Conservation (phyloP, 2,797 vertebrate genomes). For the Loris lydekkerianus region DNA sequence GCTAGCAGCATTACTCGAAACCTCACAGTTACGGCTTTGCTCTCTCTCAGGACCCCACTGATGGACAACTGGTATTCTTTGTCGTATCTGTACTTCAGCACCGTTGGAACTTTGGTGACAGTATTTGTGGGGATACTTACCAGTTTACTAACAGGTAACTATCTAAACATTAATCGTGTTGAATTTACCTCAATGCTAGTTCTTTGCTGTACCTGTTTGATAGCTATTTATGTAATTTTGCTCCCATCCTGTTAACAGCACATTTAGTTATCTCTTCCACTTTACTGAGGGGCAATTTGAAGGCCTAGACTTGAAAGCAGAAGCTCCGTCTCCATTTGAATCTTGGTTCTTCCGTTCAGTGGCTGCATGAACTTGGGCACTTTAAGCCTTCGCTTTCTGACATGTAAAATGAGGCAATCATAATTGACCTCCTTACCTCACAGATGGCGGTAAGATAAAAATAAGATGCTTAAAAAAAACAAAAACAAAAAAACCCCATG, state of each 20-base stretch:
- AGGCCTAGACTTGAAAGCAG: background rate
- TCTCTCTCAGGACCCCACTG: conserved; percentile 89
- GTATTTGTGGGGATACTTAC: conserved; percentile 91
- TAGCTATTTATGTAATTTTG: background rate
- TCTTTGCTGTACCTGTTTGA: conserved; percentile 27
- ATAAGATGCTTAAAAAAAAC: background rate
- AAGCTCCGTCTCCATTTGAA: background rate
- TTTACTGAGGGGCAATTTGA: conserved; percentile 40
- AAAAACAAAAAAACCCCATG: background rate
- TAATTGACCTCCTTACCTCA: background rate
- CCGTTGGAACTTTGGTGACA: conserved; percentile 92
- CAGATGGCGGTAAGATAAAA: background rate
- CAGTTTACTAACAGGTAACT: conserved; percentile 94
- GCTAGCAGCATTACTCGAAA: background rate
- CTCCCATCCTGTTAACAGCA: background rate
- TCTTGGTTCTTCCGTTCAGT: background rate
- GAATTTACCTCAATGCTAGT: background rate
- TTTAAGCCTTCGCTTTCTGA: background rate
- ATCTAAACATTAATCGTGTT: background rate
- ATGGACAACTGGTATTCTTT: conserved; percentile 95
- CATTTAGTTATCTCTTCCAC: conserved; percentile 44
- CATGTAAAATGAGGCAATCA: background rate
- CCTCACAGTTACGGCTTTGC: background rate
- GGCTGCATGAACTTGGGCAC: background rate
- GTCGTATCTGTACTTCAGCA: conserved; percentile 97